These are phyloP conservation scores for Lasioglossum vierecki DNA, from an alignment of 2,888 invertebrate genomes.

Conservation along the genomic window DNA sequence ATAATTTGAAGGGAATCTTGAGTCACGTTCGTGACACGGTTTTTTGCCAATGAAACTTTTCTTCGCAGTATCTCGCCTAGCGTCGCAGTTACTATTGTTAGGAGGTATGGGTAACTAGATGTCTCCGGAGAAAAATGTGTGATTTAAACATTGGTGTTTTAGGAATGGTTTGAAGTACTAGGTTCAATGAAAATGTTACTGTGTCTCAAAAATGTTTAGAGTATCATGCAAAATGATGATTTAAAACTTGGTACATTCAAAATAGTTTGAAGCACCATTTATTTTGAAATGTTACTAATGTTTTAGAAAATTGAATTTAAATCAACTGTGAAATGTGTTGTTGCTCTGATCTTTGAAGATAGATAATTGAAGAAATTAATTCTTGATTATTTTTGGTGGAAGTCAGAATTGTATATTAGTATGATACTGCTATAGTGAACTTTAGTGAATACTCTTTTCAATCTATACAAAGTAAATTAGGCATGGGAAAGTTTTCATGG, in stretches of 20 bases:
- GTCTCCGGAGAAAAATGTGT: background rate
- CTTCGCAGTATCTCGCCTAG: background rate
- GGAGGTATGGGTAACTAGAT: background rate
- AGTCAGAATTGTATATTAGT: background rate
- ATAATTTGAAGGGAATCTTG: background rate
- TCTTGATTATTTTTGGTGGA: background rate
- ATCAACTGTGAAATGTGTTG: no score
- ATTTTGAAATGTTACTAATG: background rate
- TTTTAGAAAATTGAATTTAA: background rate
- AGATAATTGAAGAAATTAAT: background rate
- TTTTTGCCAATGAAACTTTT: background rate
- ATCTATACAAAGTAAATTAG: background rate
- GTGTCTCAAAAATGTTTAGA: background rate
- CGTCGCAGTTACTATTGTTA: background rate
- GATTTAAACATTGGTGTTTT: background rate
- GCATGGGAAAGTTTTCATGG: no score
- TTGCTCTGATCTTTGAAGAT: no score
- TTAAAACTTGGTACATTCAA: background rate
- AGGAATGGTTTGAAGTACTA: background rate
- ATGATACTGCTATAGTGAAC: no score
- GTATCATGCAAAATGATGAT: background rate
- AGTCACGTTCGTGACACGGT: background rate
- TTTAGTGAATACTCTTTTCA: background rate
- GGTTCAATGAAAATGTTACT: background rate
- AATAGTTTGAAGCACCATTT: background rate